Percentiles rank a stretch among this genome's conserved stretches.
These are phyloP conservation scores for Nothura maculosa DNA, from an alignment of 2,797 vertebrate genomes.

Conservation along the genomic window DNA sequence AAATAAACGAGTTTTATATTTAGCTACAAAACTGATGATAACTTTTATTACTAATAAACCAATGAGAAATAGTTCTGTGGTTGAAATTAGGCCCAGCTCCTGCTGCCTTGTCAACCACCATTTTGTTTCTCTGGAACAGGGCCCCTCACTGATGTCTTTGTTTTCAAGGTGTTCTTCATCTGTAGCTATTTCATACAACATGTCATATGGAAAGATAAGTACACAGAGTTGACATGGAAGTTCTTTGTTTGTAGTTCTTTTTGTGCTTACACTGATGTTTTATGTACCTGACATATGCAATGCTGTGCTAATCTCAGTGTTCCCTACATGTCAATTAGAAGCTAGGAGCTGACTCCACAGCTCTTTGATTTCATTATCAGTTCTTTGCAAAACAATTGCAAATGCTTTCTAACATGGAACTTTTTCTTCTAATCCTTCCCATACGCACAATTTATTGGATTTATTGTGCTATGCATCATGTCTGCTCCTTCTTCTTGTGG, in stretches of 20 bases:
- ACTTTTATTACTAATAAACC: neutral
- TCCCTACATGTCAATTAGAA: neutral
- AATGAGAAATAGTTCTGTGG: neutral
- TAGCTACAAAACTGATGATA: neutral
- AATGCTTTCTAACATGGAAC: neutral
- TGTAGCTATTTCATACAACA: neutral
- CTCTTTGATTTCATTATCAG: neutral
- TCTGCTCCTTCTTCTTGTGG: accelerated
- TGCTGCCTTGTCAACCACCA: neutral
- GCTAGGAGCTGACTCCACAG: neutral
- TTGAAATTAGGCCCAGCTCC: neutral
- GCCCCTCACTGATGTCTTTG: neutral
- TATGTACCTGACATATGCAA: neutral
- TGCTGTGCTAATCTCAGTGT: neutral
- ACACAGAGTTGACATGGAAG: neutral
- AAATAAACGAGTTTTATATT: neutral
- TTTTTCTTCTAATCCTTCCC: neutral
- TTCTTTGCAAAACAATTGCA: neutral
- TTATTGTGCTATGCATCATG: accelerated
- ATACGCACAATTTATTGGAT: neutral
- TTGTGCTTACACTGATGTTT: neutral
- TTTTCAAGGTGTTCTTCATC: neutral
- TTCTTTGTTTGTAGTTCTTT: neutral
- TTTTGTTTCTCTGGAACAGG: neutral
- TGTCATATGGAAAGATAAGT: neutral